These are phyloP conservation scores for Hypomesus transpacificus DNA, from an alignment of 2,113 vertebrate species.

Conservation along the genomic window DNA sequence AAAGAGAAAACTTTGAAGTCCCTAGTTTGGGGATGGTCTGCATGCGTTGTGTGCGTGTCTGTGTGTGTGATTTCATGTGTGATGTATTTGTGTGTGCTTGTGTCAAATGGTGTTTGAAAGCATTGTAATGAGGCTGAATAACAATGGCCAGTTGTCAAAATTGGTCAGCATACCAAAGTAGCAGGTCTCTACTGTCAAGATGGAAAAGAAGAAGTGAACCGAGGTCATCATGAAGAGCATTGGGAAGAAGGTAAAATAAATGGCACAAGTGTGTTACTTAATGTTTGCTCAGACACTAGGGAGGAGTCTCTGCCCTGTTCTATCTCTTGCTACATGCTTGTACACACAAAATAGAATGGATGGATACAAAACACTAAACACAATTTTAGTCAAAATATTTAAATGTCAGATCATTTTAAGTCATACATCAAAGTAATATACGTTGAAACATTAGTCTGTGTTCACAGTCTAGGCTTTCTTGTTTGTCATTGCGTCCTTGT, in stretches of 20 bases:
- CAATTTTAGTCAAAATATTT: no score
- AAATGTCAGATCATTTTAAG: no score
- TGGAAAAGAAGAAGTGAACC: constrained; percentile 23
- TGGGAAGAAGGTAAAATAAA: constrained; percentile 13
- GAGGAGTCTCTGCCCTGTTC: neutral
- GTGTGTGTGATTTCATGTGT: neutral
- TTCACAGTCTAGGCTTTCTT: neutral
- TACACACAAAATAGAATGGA: no score
- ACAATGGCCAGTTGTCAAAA: constrained; percentile 9
- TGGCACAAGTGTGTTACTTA: constrained; percentile 1
- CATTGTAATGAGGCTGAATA: constrained; percentile 34
- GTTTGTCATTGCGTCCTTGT: neutral
- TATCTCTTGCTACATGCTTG: no score
- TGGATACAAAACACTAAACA: no score
- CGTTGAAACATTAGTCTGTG: no score
- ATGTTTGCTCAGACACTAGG: constrained; percentile 12
- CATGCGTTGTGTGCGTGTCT: constrained; percentile 18
- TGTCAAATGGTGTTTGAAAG: neutral
- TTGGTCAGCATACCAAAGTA: neutral
- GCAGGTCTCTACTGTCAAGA: constrained; percentile 10
- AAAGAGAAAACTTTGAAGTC: constrained; percentile 34
- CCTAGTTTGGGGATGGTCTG: constrained; percentile 25
- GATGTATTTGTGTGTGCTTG: constrained; percentile 17
- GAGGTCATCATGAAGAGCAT: constrained; percentile 7
- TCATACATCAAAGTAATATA: no score